phyloP scores from a whole-genome alignment of 2,797 vertebrate species.

The Eospalax fontanierii region DNA sequence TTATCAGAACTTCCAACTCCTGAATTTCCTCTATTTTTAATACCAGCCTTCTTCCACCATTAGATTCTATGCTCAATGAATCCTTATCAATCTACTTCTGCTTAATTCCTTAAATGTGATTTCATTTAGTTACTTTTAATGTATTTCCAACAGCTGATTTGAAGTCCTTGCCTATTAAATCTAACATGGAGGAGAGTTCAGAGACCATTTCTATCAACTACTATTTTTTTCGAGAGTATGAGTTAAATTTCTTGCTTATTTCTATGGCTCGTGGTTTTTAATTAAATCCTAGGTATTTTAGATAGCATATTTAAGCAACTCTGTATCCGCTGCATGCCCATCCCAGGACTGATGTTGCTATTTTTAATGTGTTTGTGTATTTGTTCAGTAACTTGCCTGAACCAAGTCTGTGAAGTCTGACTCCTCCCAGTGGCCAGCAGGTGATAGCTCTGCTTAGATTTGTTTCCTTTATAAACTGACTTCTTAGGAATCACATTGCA shows the following conservation, averaged over 20 bases:
- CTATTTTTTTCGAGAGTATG: neutral
- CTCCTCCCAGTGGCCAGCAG: neutral
- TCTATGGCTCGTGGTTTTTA: slow-evolving; percentile 40
- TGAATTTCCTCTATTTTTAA: slow-evolving; percentile 2
- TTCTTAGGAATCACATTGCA: neutral
- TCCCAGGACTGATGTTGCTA: neutral
- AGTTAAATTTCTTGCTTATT: slow-evolving; percentile 50
- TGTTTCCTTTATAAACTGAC: neutral
- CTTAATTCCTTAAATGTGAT: slow-evolving; percentile 41
- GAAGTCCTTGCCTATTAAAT: slow-evolving; percentile 23
- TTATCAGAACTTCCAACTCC: slow-evolving; percentile 9
- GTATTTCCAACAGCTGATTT: slow-evolving; percentile 33
- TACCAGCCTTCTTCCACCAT: slow-evolving; percentile 31
- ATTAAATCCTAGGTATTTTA: slow-evolving; percentile 35
- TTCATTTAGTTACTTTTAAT: slow-evolving; percentile 61
- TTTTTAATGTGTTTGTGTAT: neutral
- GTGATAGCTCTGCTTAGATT: neutral
- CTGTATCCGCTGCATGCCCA: neutral
- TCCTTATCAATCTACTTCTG: slow-evolving; percentile 34
- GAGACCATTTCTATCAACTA: slow-evolving; percentile 32
- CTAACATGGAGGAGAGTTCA: neutral
- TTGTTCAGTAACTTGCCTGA: slow-evolving; percentile 6
- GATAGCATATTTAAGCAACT: slow-evolving; percentile 3
- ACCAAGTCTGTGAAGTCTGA: neutral
- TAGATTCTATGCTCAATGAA: neutral